Percentiles rank a stretch among this genome's conserved stretches.
Conservation (phyloP, 2,113 vertebrate species). For the Boleophthalmus pectinirostris region DNA sequence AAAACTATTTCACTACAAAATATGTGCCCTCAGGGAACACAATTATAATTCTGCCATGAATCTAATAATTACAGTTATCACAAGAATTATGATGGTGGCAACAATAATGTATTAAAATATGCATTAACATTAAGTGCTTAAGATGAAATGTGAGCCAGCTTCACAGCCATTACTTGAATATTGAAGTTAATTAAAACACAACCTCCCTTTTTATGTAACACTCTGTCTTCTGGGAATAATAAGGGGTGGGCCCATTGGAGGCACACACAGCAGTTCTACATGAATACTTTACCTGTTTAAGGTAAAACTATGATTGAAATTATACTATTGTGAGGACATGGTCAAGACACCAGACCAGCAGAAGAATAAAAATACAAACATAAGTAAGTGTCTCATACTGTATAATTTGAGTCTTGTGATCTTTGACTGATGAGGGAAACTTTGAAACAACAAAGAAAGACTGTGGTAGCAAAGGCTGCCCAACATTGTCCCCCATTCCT, state of each 20-base stretch:
- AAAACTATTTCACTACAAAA: constrained; percentile 63
- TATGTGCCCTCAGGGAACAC: constrained; percentile 67
- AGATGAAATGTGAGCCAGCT: constrained; percentile 63
- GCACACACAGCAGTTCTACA: constrained; percentile 32
- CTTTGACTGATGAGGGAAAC: background rate
- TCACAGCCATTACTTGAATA: constrained; percentile 74
- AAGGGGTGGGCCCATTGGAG: constrained; percentile 31
- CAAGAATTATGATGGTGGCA: constrained; percentile 73
- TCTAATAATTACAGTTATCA: constrained; percentile 75
- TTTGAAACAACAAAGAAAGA: background rate
- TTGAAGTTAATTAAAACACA: constrained; percentile 78
- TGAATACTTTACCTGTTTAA: constrained; percentile 30
- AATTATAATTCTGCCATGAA: constrained; percentile 74
- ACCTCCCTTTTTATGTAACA: constrained; percentile 64
- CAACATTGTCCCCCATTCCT: constrained; percentile 42
- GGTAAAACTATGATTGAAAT: constrained; percentile 36
- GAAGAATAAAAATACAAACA: no score
- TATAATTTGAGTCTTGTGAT: no score
- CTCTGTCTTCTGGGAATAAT: constrained; percentile 60
- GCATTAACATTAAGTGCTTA: constrained; percentile 71
- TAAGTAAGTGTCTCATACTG: no score
- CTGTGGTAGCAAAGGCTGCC: constrained; percentile 30
- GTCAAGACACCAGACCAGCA: no score
- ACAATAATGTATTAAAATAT: constrained; percentile 81
- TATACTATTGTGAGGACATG: constrained; percentile 1